Conservation (phyloP, 2,888 invertebrate species). For the Brachylomia viminalis region DNA sequence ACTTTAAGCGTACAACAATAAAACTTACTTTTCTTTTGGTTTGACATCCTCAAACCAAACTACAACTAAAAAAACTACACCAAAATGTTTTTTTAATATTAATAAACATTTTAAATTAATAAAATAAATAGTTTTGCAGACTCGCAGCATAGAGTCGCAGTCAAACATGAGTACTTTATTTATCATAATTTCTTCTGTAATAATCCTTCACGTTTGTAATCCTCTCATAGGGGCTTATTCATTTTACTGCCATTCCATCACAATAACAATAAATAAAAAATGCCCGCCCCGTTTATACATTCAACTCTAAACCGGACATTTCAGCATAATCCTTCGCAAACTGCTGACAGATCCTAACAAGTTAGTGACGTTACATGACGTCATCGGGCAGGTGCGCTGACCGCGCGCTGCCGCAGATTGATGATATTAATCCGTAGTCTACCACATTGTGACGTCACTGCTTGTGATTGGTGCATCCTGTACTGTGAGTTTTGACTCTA, state of each 20-base stretch:
- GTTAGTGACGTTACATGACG: conserved; percentile 57
- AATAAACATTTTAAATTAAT: background rate
- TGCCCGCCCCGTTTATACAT: conserved; percentile 29
- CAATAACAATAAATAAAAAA: conserved; percentile 11
- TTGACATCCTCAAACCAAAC: no score
- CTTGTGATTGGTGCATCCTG: background rate
- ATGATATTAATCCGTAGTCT: conserved; percentile 66
- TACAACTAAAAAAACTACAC: background rate
- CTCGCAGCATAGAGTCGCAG: background rate
- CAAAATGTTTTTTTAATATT: background rate
- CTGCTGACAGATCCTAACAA: conserved; percentile 54
- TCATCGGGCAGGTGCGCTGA: conserved; percentile 69
- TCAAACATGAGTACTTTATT: background rate
- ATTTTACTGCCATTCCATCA: conserved; percentile 9
- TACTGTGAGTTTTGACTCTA: background rate
- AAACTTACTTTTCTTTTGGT: background rate
- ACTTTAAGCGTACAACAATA: no score
- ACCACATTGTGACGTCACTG: conserved; percentile 11
- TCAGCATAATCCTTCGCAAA: conserved; percentile 58
- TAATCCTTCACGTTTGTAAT: background rate
- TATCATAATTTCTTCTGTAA: background rate
- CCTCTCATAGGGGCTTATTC: background rate
- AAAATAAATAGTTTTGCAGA: no score
- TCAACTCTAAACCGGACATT: conserved; percentile 51
- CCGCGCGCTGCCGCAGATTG: conserved; percentile 64